phyloP scores from a whole-genome alignment of 2,113 vertebrate species.

The Lampris megalopsis region DNA sequence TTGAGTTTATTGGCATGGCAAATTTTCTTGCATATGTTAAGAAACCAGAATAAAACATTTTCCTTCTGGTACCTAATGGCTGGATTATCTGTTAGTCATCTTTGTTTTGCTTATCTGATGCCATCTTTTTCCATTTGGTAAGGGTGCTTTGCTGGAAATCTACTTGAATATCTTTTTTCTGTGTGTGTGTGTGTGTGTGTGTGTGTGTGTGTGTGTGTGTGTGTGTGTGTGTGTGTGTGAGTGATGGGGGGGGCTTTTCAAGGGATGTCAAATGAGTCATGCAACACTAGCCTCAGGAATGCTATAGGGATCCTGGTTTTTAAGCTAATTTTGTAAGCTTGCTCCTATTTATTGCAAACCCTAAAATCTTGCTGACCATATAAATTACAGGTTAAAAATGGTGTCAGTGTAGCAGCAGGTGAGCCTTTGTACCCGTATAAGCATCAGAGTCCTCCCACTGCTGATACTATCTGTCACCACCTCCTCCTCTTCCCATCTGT shows the following conservation, averaged over 20 bases:
- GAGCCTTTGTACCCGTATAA: slow-evolving; percentile 43
- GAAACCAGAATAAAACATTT: not conserved
- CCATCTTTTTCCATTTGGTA: not conserved
- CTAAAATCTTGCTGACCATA: slow-evolving; percentile 10
- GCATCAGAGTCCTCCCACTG: slow-evolving; percentile 50
- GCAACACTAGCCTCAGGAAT: slow-evolving; percentile 10
- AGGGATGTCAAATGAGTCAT: slow-evolving; percentile 13
- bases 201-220: not conserved
- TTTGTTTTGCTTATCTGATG: not conserved
- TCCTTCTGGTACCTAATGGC: not conserved
- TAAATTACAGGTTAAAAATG: slow-evolving; percentile 55
- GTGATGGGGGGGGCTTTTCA: not conserved
- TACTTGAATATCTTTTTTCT: not conserved
- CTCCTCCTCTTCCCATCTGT: slow-evolving; percentile 63
- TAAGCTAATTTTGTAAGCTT: slow-evolving; percentile 32
- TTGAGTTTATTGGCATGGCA: slow-evolving; percentile 27
- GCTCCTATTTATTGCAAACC: slow-evolving; percentile 25
- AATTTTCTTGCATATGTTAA: slow-evolving; percentile 23
- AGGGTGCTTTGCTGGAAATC: not conserved
- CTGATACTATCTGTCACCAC: slow-evolving; percentile 42
- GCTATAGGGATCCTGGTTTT: not conserved
- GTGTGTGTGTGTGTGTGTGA: not conserved
- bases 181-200: not conserved
- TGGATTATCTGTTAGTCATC: not conserved
- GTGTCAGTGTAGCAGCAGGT: slow-evolving; percentile 49